A percentile compares a stretch with the other conserved stretches of the same genome.
Evolutionary conservation across 2,888 invertebrate genomes (phyloP).

Genomic region (Blastobasis lacticolella): DNA sequence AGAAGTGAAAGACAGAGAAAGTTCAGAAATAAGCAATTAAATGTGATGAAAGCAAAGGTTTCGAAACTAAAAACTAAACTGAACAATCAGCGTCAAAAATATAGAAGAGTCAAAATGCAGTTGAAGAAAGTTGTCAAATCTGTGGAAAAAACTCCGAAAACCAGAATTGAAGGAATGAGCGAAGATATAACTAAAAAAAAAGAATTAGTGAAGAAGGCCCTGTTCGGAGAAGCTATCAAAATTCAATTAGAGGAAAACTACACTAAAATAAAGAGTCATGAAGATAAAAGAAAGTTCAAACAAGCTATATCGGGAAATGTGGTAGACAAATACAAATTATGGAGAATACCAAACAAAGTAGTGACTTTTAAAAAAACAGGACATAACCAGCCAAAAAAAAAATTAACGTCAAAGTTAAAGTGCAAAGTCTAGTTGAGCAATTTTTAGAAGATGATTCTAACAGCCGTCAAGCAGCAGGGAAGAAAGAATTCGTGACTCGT

Average conservation of each 20-base stretch:
- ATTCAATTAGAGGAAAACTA: slow-evolving; percentile 15
- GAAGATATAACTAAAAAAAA: slow-evolving; percentile 13
- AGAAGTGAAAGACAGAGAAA: not conserved
- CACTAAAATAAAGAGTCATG: slow-evolving; percentile 7
- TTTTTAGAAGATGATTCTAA: not conserved
- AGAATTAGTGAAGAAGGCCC: slow-evolving; percentile 13
- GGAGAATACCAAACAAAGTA: slow-evolving; percentile 11
- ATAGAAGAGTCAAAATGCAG: slow-evolving; percentile 5
- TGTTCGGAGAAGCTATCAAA: slow-evolving; percentile 15
- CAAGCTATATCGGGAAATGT: slow-evolving; percentile 10
- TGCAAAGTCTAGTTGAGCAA: not conserved
- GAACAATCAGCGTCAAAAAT: slow-evolving; percentile 6
- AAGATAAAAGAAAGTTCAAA: slow-evolving; percentile 11
- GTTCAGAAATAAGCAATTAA: not conserved
- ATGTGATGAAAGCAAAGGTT: not conserved
- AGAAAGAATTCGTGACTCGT: slow-evolving; percentile 12
- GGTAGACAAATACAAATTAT: slow-evolving; percentile 12
- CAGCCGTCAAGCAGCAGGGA: slow-evolving; percentile 3
- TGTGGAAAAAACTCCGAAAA: slow-evolving; percentile 11
- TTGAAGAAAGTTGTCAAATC: slow-evolving; percentile 7
- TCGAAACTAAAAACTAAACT: slow-evolving; percentile 4
- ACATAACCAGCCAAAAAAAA: slow-evolving; percentile 6
- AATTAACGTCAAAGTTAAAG: not conserved
- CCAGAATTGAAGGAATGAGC: slow-evolving; percentile 11
- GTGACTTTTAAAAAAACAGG: slow-evolving; percentile 12